A percentile compares a stretch with the other conserved stretches of the same genome.
These are phyloP conservation scores for Epinephelus fuscoguttatus DNA, from an alignment of 2,113 vertebrate species.

Conservation along the genomic window DNA sequence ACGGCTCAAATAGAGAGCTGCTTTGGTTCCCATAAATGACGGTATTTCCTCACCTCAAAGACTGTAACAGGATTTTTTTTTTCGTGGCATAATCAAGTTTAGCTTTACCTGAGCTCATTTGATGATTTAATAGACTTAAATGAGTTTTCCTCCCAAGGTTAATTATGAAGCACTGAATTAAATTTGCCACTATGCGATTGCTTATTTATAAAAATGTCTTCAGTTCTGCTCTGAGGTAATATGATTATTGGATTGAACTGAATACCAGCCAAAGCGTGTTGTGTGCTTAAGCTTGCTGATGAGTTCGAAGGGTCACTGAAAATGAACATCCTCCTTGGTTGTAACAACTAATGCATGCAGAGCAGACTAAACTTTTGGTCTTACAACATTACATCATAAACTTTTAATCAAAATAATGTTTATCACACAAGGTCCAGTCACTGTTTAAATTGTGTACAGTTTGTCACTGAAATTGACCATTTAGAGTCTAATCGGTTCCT, in stretches of 20 bases:
- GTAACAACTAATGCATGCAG: neutral
- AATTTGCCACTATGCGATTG: slow-evolving; percentile 83
- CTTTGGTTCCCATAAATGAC: slow-evolving; percentile 76
- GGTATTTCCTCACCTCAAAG: slow-evolving; percentile 74
- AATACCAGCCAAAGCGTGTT: slow-evolving; percentile 34
- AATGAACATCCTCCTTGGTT: slow-evolving; percentile 12
- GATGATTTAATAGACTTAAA: slow-evolving; percentile 86
- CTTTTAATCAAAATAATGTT: neutral
- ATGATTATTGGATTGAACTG: slow-evolving; percentile 61
- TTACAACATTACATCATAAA: neutral
- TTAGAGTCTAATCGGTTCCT: neutral
- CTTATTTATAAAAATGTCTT: slow-evolving; percentile 72
- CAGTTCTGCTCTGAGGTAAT: slow-evolving; percentile 60
- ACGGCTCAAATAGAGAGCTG: slow-evolving; percentile 81
- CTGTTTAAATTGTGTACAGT: neutral
- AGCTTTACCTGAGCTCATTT: slow-evolving; percentile 85
- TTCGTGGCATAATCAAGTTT: slow-evolving; percentile 78
- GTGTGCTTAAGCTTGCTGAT: slow-evolving; percentile 36
- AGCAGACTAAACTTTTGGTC: neutral
- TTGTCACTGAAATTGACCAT: neutral
- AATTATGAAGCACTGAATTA: slow-evolving; percentile 86
- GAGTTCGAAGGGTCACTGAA: slow-evolving; percentile 51
- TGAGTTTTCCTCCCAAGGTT: slow-evolving; percentile 82
- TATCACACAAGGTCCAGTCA: neutral
- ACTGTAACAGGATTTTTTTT: slow-evolving; percentile 61